Evolutionary conservation across 2,888 invertebrate genomes (phyloP), one percentile per base, ranked within the genome.

Genomic region (Calliphora vomitoria): DNA sequence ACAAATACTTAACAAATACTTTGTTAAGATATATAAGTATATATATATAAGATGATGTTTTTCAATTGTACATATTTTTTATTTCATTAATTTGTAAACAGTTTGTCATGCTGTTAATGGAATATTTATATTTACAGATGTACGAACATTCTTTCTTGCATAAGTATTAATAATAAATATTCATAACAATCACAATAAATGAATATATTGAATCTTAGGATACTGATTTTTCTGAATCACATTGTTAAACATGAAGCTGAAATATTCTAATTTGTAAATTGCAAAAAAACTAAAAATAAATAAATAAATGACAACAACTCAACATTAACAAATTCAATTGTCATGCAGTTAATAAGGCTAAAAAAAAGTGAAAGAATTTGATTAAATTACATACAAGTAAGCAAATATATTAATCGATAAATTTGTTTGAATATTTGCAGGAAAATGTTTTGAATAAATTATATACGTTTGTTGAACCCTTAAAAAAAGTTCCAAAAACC

Each of bases 21-120:
- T 66, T 66, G 18, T 20, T 20, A 11, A 20, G 13, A 44, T 2
- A 13, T 13, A 44, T 44, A n/a, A n/a, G n/a, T n/a, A 3, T 44
- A 44, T 3, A 11, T 11, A 64, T 64, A n/a, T 15, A 41, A 18
- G 68, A 47, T 44, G 68, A 69, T 25, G 68, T 69, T 69, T 47
- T 69, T 64, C 68, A 47, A 69, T 69, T 69, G 68, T 69, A 69
- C 1, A 4, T 35, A 35, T 35, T 47, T 50, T 44, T 50, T 8
- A 69, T 58, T 72, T 58, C 55, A 38, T 69, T 72, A 72, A 55
- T 72, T 72, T 53, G 38, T 58, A 58, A 72, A 72, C 35, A 55
- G 55, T 55, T 72, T 72, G 55, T 55, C 72, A 55, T 72, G 38
- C 55, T 72, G 72, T 38, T 18, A 72, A 72, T 72, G 41, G 58